Evolutionary conservation across 2,888 invertebrate genomes (phyloP), one percentile per base, ranked within the genome.

Genomic region (Latheticus oryzae): DNA sequence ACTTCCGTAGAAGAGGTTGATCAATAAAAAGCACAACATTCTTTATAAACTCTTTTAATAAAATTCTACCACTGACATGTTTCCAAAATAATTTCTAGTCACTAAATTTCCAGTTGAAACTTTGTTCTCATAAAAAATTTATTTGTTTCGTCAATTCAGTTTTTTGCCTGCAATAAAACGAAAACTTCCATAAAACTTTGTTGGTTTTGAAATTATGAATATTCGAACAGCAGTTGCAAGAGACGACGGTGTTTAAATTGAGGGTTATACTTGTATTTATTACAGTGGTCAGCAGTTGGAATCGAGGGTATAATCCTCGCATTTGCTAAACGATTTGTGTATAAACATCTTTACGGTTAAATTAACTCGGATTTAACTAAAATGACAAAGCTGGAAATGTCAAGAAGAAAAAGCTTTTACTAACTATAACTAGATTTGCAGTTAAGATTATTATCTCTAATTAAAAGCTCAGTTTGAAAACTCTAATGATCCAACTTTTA

Each of bases 11-110:
- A 58, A 32, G 19, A 54, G 19, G 16, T 42, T 32, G 33, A 58
- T 30, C 11, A 53, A 16, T 26, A 58, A 12, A 9, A 54, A 58
- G 28, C 48, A 52, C 54, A 54, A 28, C 58, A 58, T 58, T 37
- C 26, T 54, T 19, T 21, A 19, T 5, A n/a, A 23, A 48, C 16
- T 23, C 13, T 24, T 38, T 15, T 33, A 48, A 35, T 48, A 21
- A 9, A 24, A 8, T 16, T 24, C 2, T 8, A 5, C 5, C 48
- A 48, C 37, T 12, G 12, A 17, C 48, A 48, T 48, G 11, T 42
- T 9, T 26, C 26, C 7, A 33, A 33, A 33, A 5, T 5, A 28
- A 21, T 8, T 7, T 15, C 8, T 1, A 35, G 17, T 35, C 38
- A 38, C 38, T 15, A 37, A 16, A 38, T 17, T 21, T 21, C 13